A percentile compares a stretch with the other conserved stretches of the same genome.
These are phyloP conservation scores for Orientallactaga sibirica DNA, from an alignment of 2,797 vertebrate genomes.

Conservation along the genomic window DNA sequence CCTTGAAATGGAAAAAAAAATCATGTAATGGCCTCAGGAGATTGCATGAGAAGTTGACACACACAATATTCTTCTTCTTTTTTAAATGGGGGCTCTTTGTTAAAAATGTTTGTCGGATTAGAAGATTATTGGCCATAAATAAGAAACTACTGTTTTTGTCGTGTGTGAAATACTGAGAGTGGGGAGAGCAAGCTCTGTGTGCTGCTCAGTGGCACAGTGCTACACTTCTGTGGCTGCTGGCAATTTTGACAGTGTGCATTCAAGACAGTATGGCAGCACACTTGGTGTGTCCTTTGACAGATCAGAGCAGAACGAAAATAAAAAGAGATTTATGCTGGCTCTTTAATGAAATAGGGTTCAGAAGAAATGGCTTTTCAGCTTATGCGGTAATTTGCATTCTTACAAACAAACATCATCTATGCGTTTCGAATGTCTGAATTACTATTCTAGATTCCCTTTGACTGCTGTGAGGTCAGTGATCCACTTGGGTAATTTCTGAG, in stretches of 20 bases:
- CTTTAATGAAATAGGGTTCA: slow-evolving; percentile 70
- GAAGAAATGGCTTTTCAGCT: slow-evolving; percentile 69
- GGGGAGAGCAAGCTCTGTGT: background rate
- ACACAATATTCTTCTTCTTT: no score
- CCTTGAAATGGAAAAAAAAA: background rate
- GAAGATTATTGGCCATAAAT: background rate
- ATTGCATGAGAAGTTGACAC: background rate
- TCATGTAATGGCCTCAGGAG: background rate
- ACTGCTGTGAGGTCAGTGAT: slow-evolving; percentile 76
- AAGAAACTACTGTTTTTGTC: background rate
- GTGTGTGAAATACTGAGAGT: background rate
- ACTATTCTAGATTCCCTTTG: slow-evolving; percentile 80
- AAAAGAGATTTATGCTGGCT: slow-evolving; percentile 65
- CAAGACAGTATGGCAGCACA: background rate
- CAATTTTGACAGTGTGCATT: slow-evolving; percentile 22
- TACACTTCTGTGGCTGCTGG: background rate
- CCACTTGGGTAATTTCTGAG: slow-evolving; percentile 75
- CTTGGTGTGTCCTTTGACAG: slow-evolving; percentile 53
- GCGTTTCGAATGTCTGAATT: slow-evolving; percentile 78
- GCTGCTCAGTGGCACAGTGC: background rate
- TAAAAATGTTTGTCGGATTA: slow-evolving; percentile 6
- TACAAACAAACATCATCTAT: slow-evolving; percentile 73
- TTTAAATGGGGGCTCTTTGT: background rate
- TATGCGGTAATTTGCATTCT: slow-evolving; percentile 72
- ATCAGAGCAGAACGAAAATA: slow-evolving; percentile 66